Conservation (phyloP, 1,140 invertebrate genomes). For the Hylaeus anthracinus region DNA sequence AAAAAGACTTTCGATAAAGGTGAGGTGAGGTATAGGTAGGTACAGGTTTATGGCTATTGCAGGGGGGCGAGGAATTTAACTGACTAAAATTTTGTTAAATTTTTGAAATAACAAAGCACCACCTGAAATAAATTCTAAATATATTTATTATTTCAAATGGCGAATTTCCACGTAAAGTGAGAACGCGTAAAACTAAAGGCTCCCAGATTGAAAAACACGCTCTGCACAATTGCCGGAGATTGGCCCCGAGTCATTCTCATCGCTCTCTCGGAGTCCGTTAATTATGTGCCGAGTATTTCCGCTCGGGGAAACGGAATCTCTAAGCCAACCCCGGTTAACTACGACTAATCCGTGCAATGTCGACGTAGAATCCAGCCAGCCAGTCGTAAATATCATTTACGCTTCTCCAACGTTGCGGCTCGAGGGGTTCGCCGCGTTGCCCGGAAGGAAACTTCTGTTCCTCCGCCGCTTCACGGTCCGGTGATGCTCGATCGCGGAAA, state of each 20-base stretch:
- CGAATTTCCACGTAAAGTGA: neutral
- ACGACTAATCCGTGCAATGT: conserved; percentile 23
- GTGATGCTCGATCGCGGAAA: conserved; percentile 12
- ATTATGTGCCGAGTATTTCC: conserved; percentile 17
- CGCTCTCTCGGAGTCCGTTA: neutral
- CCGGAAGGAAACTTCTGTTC: neutral
- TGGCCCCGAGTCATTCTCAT: neutral
- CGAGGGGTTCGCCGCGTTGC: neutral
- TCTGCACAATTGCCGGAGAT: conserved; percentile 1
- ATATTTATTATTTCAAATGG: no score
- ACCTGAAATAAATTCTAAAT: no score
- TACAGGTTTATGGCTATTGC: no score
- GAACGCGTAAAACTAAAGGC: neutral
- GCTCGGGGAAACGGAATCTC: conserved; percentile 7
- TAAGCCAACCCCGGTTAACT: conserved; percentile 28
- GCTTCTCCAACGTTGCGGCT: neutral
- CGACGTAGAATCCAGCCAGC: neutral
- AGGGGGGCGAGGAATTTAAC: no score
- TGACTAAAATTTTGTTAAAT: no score
- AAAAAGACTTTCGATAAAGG: no score
- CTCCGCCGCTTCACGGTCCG: conserved; percentile 29
- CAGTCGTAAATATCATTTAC: conserved; percentile 45
- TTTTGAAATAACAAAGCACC: no score
- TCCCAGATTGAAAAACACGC: neutral
- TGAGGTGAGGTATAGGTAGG: no score